phyloP scores from a whole-genome alignment of 2,797 vertebrate species.

The Myotis findleyi region DNA sequence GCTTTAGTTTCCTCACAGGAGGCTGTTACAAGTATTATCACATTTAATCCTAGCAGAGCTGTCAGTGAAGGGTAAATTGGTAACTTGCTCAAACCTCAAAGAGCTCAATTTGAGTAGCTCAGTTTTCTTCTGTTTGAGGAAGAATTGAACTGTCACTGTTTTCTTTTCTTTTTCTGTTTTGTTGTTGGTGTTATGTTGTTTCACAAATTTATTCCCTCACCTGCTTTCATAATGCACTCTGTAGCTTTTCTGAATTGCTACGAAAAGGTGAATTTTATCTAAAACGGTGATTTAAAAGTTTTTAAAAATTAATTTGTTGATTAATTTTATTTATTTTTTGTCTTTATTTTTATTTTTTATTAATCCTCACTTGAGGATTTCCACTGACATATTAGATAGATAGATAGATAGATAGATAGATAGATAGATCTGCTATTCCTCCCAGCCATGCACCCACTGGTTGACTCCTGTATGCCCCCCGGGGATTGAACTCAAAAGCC shows the following conservation, averaged over 20 bases:
- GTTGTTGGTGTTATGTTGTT: not conserved
- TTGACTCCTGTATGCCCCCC: not conserved
- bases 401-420: not conserved
- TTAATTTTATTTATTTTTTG: not conserved
- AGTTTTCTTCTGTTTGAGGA: not conserved
- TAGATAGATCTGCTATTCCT: not conserved
- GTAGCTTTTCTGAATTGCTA: conserved; percentile 11
- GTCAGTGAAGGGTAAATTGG: not conserved
- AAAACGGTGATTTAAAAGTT: not conserved
- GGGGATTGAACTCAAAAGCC: not conserved
- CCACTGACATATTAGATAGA: too few species aligned
- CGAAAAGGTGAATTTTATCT: not conserved
- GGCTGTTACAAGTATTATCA: not conserved
- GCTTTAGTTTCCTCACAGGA: not conserved
- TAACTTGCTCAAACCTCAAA: not conserved
- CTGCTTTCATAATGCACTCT: not conserved
- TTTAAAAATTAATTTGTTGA: not conserved
- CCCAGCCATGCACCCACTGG: not conserved
- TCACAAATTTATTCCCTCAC: not conserved
- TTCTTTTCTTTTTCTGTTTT: not conserved
- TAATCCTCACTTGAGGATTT: too few species aligned
- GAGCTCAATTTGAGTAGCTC: not conserved
- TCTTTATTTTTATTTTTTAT: too few species aligned
- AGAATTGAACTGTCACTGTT: not conserved
- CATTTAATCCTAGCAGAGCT: not conserved